Conservation (phyloP, 2,888 invertebrate species). For the Dendrolimus houi region DNA sequence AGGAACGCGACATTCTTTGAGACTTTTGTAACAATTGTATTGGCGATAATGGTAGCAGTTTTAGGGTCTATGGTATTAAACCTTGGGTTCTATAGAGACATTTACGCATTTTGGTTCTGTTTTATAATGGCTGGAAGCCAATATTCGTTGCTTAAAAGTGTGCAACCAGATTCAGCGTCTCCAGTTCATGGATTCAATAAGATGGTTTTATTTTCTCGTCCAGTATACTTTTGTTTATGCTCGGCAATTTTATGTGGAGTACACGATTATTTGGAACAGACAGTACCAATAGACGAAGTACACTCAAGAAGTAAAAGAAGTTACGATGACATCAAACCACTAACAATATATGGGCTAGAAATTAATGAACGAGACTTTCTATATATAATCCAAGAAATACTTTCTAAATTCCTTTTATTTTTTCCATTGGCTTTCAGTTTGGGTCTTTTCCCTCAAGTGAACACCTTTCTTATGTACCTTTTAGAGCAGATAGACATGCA, state of each 20-base stretch:
- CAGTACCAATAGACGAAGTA: conserved; percentile 26
- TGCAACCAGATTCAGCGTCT: conserved; percentile 98
- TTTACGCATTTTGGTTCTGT: conserved; percentile 96
- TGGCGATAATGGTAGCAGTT: conserved; percentile 90
- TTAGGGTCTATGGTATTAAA: conserved; percentile 90
- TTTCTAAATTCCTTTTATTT: conserved; percentile 88
- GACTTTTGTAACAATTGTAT: conserved; percentile 85
- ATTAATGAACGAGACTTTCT: conserved; percentile 77
- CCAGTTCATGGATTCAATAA: conserved; percentile 98
- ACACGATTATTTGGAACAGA: conserved; percentile 51
- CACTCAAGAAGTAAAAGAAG: conserved; percentile 43
- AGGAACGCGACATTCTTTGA: conserved; percentile 90
- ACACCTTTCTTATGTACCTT: conserved; percentile 97
- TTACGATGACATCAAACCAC: conserved; percentile 33
- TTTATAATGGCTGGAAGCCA: conserved; percentile 99
- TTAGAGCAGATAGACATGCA: conserved; percentile 97
- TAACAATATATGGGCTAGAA: conserved; percentile 65
- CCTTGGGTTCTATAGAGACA: conserved; percentile 91
- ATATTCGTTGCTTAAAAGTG: conserved; percentile 97
- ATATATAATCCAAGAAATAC: conserved; percentile 81
- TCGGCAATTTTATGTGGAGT: conserved; percentile 73
- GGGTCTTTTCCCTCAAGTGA: conserved; percentile 97
- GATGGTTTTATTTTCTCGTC: conserved; percentile 94
- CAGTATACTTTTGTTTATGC: conserved; percentile 94
- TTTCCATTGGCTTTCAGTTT: conserved; percentile 96